Conservation (phyloP, 1,140 invertebrate species). For the Macrobrachium nipponense region DNA sequence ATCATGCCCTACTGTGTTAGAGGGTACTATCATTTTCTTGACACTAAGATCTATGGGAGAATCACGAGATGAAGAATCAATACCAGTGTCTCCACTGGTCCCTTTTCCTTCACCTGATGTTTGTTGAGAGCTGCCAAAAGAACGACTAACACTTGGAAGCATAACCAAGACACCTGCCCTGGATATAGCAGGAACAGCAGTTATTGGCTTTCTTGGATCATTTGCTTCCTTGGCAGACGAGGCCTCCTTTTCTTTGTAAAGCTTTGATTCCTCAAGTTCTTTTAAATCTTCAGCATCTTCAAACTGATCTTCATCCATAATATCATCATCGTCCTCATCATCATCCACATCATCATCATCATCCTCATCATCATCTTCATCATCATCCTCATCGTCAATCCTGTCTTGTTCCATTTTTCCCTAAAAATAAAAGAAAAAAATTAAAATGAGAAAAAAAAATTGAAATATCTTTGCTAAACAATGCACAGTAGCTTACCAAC, state of each 20-base stretch:
- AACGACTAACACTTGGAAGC: background rate
- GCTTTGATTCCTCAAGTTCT: background rate
- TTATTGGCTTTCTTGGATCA: too few species aligned
- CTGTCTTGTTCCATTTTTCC: conserved; percentile 49
- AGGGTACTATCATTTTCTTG: conserved; percentile 21
- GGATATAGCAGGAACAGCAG: too few species aligned
- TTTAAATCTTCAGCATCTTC: conserved; percentile 72
- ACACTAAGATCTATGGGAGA: conserved; percentile 62
- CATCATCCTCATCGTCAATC: conserved; percentile 63
- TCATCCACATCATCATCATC: conserved; percentile 71
- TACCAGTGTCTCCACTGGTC: background rate
- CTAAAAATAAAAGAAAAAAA: conserved; percentile 17
- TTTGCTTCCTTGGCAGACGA: too few species aligned
- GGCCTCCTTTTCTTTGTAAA: too few species aligned
- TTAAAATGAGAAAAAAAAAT: background rate
- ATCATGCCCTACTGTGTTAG: background rate
- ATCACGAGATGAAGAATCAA: conserved; percentile 33
- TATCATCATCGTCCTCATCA: conserved; percentile 69
- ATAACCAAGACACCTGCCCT: conserved; percentile 46
- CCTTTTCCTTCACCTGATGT: too few species aligned
- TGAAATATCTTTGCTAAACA: background rate
- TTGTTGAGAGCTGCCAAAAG: background rate
- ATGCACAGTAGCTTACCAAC: too few species aligned
- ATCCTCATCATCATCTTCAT: conserved; percentile 65
- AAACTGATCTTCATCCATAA: conserved; percentile 71